A percentile compares a stretch with the other conserved stretches of the same genome.
phyloP scores from a whole-genome alignment of 1,140 invertebrate species.

The Leptopilina clavipes region DNA sequence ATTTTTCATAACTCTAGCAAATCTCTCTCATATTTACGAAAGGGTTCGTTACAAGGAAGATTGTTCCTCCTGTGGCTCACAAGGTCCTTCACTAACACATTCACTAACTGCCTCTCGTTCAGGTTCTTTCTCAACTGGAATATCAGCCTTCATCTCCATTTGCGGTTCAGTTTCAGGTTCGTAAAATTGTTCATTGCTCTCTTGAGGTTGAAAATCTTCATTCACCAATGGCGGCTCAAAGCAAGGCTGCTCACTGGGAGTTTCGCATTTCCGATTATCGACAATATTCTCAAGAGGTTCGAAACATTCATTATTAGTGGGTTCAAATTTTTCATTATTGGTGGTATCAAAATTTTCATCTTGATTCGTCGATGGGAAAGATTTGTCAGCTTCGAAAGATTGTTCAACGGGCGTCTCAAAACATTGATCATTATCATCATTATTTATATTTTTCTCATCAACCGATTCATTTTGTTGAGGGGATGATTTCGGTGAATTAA shows the following conservation, averaged over 20 bases:
- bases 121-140: background rate
- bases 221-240: background rate
- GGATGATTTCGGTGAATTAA: background rate
- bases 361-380: conserved; percentile 18
- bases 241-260: background rate
- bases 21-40: background rate
- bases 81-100: conserved; percentile 19
- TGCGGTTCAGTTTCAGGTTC: background rate
- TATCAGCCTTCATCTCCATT: conserved; percentile 27
- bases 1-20: conserved; percentile 21
- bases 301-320: background rate
- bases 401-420: conserved; percentile 13
- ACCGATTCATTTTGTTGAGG: background rate
- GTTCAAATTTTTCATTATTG: conserved; percentile 12
- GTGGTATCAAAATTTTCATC: background rate
- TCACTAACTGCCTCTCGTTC: conserved; percentile 1
- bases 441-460: conserved; percentile 44
- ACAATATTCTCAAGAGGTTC: background rate
- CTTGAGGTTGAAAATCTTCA: background rate
- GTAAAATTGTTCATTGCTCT: conserved; percentile 36
- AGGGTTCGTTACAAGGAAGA: conserved; percentile 14
- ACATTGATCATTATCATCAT: conserved; percentile 12
- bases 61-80: background rate
- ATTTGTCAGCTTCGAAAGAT: background rate
- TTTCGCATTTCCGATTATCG: background rate